Evolutionary conservation across 2,113 vertebrate genomes (phyloP), one percentile per base, ranked within the genome.

Genomic region (Osmerus eperlanus): DNA sequence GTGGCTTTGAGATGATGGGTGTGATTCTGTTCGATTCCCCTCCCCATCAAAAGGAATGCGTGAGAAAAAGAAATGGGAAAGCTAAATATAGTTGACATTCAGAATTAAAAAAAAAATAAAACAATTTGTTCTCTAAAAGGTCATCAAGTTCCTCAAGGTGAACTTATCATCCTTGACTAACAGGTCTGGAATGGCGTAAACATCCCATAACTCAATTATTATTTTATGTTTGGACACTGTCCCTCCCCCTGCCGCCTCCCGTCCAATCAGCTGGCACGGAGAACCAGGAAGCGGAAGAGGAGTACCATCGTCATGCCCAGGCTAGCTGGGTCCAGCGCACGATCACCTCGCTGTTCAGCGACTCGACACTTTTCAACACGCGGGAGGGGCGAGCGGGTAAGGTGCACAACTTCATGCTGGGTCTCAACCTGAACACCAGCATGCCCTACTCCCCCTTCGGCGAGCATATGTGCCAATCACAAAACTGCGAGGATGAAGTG

Each of bases 331-430:
- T 94, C 23, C 95, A 98, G 53, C 91, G 94, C 0, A 99, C 97
- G 96, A 77, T 98, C 71, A 95, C 95, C 65, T 95, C 96, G 0
- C 78, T 99, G 75, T 91, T 99, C 78, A 93, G 96, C 1, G 96
- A 98, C 21, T 94, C 93, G 0, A 14, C 93, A 12, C 88, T 99
- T 58, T 98, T 99, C 88, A 99, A 97, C 79, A 98, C 96, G 1
- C 89, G 97, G 65, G 96, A 98, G 85, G 97, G 97, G 3, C 93
- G 97, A 0, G 97, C 97, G 0, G 96, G 97, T 16, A 99, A 99
- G 87, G 97, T 99, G 62, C 95, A 99, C 86, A 99, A 99, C 88
- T 99, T 99, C 89, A 99, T 99, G 97, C 72, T 99, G 89, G 96
- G 97, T 36, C 84, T 99, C 73, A 98, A 97, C 85, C 93, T 99